Evolutionary conservation across 2,888 invertebrate species (phyloP).

Genomic region (Bombylius discolor): DNA sequence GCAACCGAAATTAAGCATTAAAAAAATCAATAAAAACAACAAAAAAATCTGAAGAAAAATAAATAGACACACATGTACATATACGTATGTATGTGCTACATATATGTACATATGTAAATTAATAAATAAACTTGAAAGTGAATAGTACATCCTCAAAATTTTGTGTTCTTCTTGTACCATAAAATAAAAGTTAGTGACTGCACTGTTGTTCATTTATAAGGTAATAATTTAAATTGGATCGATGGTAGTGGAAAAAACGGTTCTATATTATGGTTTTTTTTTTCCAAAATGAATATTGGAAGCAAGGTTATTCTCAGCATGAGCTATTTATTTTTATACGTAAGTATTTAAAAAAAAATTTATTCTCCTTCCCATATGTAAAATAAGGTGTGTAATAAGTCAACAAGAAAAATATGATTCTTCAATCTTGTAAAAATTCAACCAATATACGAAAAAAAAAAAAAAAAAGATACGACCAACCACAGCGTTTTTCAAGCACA

Average conservation of each 20-base stretch:
- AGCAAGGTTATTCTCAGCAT: slow-evolving; percentile 5
- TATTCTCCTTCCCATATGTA: neutral
- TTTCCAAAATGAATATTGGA: neutral
- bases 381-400: slow-evolving; percentile 6
- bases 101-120: no score
- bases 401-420: slow-evolving; percentile 4
- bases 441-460: neutral
- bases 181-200: neutral
- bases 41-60: no score
- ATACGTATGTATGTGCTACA: no score
- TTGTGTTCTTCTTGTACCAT: no score
- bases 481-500: slow-evolving; percentile 1
- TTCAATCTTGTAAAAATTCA: neutral
- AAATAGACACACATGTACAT: no score
- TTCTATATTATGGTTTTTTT: no score
- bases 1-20: neutral
- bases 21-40: no score
- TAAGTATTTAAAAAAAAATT: neutral
- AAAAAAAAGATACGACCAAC: neutral
- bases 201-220: neutral
- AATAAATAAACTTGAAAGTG: no score
- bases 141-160: no score
- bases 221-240: slow-evolving; percentile 10
- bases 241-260: neutral
- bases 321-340: neutral